Base-by-base conservation (phyloP, 2,113 vertebrate genomes). In the Gallinago media region DNA sequence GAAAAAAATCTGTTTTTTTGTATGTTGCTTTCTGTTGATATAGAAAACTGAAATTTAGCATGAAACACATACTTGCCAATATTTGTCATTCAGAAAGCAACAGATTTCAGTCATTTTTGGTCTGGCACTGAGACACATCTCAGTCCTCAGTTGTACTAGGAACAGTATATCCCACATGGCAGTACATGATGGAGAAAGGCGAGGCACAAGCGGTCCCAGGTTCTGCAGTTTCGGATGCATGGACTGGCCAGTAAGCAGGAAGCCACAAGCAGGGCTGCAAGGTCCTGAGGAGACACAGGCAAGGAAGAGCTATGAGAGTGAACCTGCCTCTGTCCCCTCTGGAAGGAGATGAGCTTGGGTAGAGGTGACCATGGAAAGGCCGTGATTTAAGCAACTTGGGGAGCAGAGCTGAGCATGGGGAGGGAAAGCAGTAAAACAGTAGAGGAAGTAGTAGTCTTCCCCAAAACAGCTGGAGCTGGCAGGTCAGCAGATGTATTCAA, bases 251-350 rank as follows among this genome's bases (percentile, higher is more conserved):
- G 5, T 13, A 26, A 58, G 17, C 0, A 4, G 26, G n/a, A 89
- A 66, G 27, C 0, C 8, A 58, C 59, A 86, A 8, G 2, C 0
- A 2, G 22, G 9, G 8, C 17, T 68, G 38, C 54, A 50, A 3
- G 32, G 12, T 68, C 67, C 32, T 68, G 49, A 83, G 44, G 44
- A 87, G 50, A 36, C 27, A 61, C 14, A 85, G 34, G 26, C 40
- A 66, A 50, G 18, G 40, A 26, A 80, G 11, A 47, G 19, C 2
- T 59, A 34, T 10, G 3, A 2, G 4, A 71, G 19, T 27, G 36
- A 73, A 67, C 32, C 11, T 89, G 12, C 3, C 34, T 63, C 70
- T 46, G 36, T 55, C 12, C 7, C 4, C 29, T 50, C 82, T 68
- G 70, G 47, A 75, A 72, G 47, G 17, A 52, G 29, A 29, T 5